Evolutionary conservation across 1,140 invertebrate genomes (phyloP).

Genomic region (Brachionus manjavacas): DNA sequence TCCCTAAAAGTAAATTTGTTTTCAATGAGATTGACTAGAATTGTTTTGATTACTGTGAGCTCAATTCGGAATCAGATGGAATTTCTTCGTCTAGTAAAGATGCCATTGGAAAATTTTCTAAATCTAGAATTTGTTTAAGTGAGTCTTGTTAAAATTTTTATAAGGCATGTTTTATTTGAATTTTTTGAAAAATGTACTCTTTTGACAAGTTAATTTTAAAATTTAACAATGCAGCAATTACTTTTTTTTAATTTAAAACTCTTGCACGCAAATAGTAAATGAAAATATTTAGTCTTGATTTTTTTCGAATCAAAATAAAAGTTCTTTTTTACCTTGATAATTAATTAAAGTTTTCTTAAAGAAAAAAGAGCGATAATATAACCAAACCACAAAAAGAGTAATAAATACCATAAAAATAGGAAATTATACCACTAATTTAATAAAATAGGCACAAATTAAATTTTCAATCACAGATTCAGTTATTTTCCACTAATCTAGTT

Average conservation of each 20-base stretch:
- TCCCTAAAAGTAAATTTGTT: not conserved
- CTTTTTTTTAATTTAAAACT: not conserved
- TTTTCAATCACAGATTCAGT: too few relatives aligned
- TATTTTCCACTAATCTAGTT: too few relatives aligned
- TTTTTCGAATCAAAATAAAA: too few relatives aligned
- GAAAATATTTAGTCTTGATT: not conserved
- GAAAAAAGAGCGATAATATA: too few relatives aligned
- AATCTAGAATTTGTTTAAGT: not conserved
- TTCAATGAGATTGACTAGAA: not conserved
- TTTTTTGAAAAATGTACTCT: not conserved
- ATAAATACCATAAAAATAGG: too few relatives aligned
- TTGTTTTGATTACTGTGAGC: not conserved
- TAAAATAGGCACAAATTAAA: too few relatives aligned
- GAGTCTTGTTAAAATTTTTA: not conserved
- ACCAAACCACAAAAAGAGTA: too few relatives aligned
- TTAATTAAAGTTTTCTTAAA: too few relatives aligned
- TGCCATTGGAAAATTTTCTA: slow-evolving; percentile 2
- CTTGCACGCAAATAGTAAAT: not conserved
- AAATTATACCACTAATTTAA: too few relatives aligned
- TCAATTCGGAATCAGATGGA: slow-evolving; percentile 5
- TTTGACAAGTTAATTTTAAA: slow-evolving; percentile 11
- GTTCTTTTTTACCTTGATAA: too few relatives aligned
- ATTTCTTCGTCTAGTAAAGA: slow-evolving; percentile 38
- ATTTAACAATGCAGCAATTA: not conserved
- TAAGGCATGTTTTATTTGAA: slow-evolving; percentile 25